phyloP scores from a whole-genome alignment of 2,888 invertebrate species.

The Acanthosoma haemorrhoidale region DNA sequence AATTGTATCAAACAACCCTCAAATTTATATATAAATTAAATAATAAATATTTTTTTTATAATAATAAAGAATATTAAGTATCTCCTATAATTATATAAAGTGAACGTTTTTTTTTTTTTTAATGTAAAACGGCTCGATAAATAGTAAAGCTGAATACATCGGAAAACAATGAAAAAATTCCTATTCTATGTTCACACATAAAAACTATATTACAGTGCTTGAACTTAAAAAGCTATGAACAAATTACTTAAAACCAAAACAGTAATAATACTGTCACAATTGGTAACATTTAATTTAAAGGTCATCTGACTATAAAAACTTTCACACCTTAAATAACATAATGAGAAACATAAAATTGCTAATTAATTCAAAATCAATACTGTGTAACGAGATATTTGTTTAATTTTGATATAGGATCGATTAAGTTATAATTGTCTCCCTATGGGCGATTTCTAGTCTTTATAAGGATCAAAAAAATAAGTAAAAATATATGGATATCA shows the following conservation, averaged over 20 bases:
- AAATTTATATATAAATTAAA: constrained; percentile 25
- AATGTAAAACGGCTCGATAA: constrained; percentile 16
- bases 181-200: constrained; percentile 25
- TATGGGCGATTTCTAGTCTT: background rate
- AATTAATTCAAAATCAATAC: background rate
- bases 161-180: constrained; percentile 21
- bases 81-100: constrained; percentile 23
- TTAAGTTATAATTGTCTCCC: constrained; percentile 8
- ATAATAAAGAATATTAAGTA: constrained; percentile 24
- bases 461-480: constrained; percentile 1
- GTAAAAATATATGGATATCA: background rate
- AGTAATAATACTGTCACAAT: constrained; percentile 27
- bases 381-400: background rate
- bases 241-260: constrained; percentile 23
- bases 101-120: background rate
- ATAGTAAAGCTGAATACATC: constrained; percentile 23
- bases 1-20: constrained; percentile 28
- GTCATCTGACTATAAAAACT: constrained; percentile 27
- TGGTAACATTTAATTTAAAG: constrained; percentile 20
- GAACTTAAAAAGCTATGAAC: constrained; percentile 27
- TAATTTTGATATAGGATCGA: background rate
- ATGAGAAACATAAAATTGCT: constrained; percentile 18
- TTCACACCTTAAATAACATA: constrained; percentile 9
- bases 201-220: constrained; percentile 30
- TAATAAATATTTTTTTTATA: constrained; percentile 20